A percentile compares a stretch with the other conserved stretches of the same genome.
Conservation (phyloP, 1,140 invertebrate genomes). For the Aphelenchoides avenae region DNA sequence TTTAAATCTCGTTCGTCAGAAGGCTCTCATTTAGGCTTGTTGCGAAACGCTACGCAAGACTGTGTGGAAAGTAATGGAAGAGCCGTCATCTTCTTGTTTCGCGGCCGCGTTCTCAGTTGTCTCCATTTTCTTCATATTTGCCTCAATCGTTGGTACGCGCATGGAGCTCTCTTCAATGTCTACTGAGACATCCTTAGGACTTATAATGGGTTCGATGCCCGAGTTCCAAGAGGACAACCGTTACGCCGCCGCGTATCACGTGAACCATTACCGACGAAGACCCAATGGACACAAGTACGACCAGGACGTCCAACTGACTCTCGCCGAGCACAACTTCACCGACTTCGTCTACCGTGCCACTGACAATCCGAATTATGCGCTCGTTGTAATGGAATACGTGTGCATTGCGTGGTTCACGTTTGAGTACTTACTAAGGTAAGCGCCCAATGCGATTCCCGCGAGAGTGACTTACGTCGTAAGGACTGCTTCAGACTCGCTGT, state of each 20-base stretch:
- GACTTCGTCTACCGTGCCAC: conserved; percentile 51
- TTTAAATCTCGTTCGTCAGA: too few relatives aligned
- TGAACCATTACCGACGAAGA: conserved; percentile 28
- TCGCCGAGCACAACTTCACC: conserved; percentile 13
- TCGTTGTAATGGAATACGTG: conserved; percentile 53
- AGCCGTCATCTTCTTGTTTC: conserved; percentile 33
- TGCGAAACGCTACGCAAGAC: conserved; percentile 22
- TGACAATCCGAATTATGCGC: conserved; percentile 41
- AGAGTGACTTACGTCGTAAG: background rate
- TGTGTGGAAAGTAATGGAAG: conserved; percentile 44
- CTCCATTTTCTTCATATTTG: conserved; percentile 49
- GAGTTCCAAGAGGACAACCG: conserved; percentile 54
- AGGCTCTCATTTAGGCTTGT: conserved; percentile 29
- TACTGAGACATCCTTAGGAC: too few relatives aligned
- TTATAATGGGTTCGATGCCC: conserved; percentile 57
- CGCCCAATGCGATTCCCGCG: background rate
- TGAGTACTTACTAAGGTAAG: conserved; percentile 61
- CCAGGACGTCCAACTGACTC: background rate
- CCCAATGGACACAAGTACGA: conserved; percentile 9
- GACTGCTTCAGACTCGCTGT: conserved; percentile 42
- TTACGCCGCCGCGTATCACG: conserved; percentile 51
- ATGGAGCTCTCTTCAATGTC: too few relatives aligned
- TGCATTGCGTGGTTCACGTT: conserved; percentile 64
- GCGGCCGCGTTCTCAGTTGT: conserved; percentile 44
- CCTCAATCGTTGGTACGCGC: conserved; percentile 44